These are phyloP conservation scores for Pherbina coryleti DNA, from an alignment of 2,888 invertebrate genomes.

Conservation along the genomic window DNA sequence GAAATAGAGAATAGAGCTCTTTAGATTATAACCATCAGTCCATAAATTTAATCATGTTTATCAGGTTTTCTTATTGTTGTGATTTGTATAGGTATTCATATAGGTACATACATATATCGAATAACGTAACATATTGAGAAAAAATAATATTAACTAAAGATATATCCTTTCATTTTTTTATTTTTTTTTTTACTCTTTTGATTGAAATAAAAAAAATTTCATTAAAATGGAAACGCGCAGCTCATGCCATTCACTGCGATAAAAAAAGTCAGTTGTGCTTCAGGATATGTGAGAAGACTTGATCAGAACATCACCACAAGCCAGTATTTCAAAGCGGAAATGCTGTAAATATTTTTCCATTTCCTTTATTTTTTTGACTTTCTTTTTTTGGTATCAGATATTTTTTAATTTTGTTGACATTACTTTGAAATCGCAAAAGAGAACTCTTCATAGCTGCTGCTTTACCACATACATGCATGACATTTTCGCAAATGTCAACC, in stretches of 20 bases:
- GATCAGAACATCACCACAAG: neutral
- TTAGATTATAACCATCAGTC: too few species aligned
- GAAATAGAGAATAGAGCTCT: too few species aligned
- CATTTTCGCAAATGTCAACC: conserved; percentile 39
- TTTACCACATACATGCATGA: conserved; percentile 17
- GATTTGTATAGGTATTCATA: too few species aligned
- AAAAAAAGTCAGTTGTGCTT: conserved; percentile 26
- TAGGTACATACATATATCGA: too few species aligned
- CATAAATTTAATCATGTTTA: too few species aligned
- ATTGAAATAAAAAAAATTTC: neutral
- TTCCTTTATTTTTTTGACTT: conserved; percentile 1
- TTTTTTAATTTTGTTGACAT: conserved; percentile 48
- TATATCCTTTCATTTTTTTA: neutral
- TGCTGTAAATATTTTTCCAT: neutral
- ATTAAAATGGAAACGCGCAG: neutral
- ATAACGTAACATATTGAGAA: too few species aligned
- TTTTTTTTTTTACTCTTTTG: neutral
- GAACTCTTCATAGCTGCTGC: conserved; percentile 26
- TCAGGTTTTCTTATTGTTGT: too few species aligned
- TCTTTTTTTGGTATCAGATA: conserved; percentile 17
- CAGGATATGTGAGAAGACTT: conserved; percentile 21
- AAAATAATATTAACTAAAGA: neutral
- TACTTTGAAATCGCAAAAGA: conserved; percentile 41
- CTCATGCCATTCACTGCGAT: neutral
- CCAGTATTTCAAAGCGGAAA: conserved; percentile 8